A percentile compares a stretch with the other conserved stretches of the same genome.
These are phyloP conservation scores for Myripristis murdjan DNA, from an alignment of 2,797 vertebrate species.

Conservation along the genomic window DNA sequence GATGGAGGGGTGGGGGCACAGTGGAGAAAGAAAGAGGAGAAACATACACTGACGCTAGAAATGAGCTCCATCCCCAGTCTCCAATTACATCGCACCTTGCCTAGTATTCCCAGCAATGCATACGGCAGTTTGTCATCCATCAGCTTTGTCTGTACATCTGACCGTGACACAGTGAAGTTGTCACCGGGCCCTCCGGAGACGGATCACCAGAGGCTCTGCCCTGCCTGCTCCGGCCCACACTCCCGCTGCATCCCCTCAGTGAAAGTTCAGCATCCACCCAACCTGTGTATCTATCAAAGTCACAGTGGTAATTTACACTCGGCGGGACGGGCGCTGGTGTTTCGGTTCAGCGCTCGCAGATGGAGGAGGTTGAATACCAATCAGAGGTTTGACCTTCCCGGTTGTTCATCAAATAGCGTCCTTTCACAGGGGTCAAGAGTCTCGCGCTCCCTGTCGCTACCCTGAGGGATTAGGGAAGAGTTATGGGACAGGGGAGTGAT, in stretches of 20 bases:
- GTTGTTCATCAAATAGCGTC: slow-evolving; percentile 79
- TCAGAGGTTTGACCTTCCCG: slow-evolving; percentile 75
- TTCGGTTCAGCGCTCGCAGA: slow-evolving; percentile 61
- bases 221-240: slow-evolving; percentile 23
- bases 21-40: neutral
- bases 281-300: slow-evolving; percentile 75
- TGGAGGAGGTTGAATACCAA: slow-evolving; percentile 78
- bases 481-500: slow-evolving; percentile 50
- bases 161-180: slow-evolving; percentile 49
- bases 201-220: slow-evolving; percentile 53
- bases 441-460: slow-evolving; percentile 42
- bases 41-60: slow-evolving; percentile 19
- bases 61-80: slow-evolving; percentile 34
- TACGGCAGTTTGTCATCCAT: slow-evolving; percentile 50
- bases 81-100: slow-evolving; percentile 51
- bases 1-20: slow-evolving; percentile 8
- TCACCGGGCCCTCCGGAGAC: slow-evolving; percentile 62
- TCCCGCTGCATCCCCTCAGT: slow-evolving; percentile 47
- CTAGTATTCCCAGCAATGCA: slow-evolving; percentile 28
- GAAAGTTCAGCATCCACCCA: slow-evolving; percentile 60
- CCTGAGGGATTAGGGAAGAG: slow-evolving; percentile 52
- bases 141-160: slow-evolving; percentile 44
- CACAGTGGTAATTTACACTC: slow-evolving; percentile 75
- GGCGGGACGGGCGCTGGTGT: slow-evolving; percentile 46
- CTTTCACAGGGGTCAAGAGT: slow-evolving; percentile 75